A percentile compares a stretch with the other conserved stretches of the same genome.
Evolutionary conservation across 2,888 invertebrate genomes (phyloP).

Genomic region (Dryadula phaetusa): DNA sequence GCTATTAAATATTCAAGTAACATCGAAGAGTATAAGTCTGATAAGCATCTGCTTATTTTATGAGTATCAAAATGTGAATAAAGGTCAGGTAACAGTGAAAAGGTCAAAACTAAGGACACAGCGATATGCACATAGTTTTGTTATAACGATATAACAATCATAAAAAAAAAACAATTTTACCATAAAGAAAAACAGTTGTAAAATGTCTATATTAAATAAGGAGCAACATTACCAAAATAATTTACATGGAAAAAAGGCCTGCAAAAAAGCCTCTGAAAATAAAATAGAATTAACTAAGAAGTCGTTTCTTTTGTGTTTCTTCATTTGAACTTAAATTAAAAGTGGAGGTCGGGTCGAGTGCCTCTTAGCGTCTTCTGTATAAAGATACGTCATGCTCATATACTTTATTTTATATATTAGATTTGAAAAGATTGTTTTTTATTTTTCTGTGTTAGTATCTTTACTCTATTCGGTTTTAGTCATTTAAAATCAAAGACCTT

Average conservation of each 20-base stretch:
- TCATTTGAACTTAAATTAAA: slow-evolving; percentile 29
- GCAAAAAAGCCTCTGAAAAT: not conserved
- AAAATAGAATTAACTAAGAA: slow-evolving; percentile 10
- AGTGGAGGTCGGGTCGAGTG: slow-evolving; percentile 14
- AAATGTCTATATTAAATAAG: no score
- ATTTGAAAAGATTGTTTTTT: not conserved
- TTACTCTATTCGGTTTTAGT: not conserved
- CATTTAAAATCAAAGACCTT: no score
- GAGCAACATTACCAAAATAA: no score
- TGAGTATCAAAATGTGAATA: not conserved
- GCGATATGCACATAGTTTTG: no score
- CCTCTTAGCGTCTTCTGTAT: slow-evolving; percentile 26
- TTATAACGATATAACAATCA: not conserved
- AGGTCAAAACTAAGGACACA: not conserved
- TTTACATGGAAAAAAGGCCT: no score
- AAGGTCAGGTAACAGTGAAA: not conserved
- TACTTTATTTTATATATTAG: not conserved
- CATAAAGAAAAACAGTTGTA: not conserved
- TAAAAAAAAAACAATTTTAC: not conserved
- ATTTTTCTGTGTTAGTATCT: not conserved
- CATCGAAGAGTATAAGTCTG: not conserved
- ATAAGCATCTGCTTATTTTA: not conserved
- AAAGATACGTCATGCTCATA: slow-evolving; percentile 5
- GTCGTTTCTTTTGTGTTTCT: slow-evolving; percentile 9
- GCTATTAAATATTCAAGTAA: no score